Conservation (phyloP, 2,113 vertebrate species). For the Spilogale gracilis region DNA sequence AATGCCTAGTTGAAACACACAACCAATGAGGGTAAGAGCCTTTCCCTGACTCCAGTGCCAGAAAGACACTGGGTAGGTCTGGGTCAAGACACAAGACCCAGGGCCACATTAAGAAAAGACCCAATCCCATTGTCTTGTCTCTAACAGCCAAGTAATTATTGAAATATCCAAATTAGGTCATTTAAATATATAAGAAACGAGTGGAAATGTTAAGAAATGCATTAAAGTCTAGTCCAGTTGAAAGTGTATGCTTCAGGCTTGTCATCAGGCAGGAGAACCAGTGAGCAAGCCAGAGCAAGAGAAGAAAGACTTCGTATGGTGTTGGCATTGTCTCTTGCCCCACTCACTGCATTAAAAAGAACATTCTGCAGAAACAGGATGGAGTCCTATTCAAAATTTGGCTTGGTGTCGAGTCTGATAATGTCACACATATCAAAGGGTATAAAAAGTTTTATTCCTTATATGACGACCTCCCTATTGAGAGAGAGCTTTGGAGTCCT, state of each 20-base stretch:
- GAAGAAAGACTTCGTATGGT: too few relatives aligned
- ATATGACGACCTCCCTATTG: not conserved
- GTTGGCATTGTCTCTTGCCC: not conserved
- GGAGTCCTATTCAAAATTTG: not conserved
- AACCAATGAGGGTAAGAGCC: not conserved
- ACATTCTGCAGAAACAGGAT: not conserved
- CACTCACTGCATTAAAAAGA: not conserved
- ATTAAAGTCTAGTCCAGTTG: not conserved
- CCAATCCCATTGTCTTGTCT: not conserved
- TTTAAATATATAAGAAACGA: not conserved
- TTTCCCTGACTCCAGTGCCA: not conserved
- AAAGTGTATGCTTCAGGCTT: not conserved
- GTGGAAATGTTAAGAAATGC: not conserved
- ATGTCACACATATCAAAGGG: not conserved
- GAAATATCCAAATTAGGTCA: not conserved
- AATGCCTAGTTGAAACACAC: not conserved
- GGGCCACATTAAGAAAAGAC: not conserved
- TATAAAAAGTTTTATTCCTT: not conserved
- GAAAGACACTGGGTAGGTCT: not conserved
- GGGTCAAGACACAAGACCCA: not conserved
- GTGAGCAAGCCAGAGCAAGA: not conserved
- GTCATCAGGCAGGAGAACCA: not conserved
- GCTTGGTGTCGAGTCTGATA: not conserved
- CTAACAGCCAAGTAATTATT: not conserved
- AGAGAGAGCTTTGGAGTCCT: not conserved